phyloP scores from a whole-genome alignment of 2,797 vertebrate species.

The Artibeus lituratus region DNA sequence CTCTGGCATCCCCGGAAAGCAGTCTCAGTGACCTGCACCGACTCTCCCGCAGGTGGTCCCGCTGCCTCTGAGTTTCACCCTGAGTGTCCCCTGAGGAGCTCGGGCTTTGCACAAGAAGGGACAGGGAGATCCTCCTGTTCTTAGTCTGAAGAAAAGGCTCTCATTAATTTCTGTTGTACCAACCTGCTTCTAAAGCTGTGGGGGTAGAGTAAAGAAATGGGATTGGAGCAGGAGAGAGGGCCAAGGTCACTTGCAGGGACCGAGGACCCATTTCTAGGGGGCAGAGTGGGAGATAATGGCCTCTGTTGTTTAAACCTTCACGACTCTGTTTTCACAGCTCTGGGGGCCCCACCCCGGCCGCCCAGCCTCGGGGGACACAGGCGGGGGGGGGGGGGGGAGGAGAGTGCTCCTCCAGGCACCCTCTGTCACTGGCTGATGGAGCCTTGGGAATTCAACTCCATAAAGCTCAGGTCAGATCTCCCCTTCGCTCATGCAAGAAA shows the following conservation, averaged over 20 bases:
- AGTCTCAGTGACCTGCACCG: neutral
- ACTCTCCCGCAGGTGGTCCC: neutral
- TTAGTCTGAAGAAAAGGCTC: neutral
- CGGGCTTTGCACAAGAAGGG: neutral
- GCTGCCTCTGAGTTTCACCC: neutral
- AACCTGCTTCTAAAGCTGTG: neutral
- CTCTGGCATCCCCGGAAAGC: neutral
- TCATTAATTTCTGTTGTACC: neutral
- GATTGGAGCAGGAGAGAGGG: neutral
- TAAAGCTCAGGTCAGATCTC: neutral
- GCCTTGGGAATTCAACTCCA: neutral
- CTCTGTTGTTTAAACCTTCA: neutral
- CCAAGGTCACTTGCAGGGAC: neutral
- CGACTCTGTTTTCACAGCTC: neutral
- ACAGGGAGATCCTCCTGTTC: neutral
- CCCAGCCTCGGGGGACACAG: neutral
- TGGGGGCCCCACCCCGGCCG: neutral
- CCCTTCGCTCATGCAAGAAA: neutral
- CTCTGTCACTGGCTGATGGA: neutral
- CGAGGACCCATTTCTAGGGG: neutral
- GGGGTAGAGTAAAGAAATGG: neutral
- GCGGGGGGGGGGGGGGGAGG: neutral
- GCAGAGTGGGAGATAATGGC: neutral
- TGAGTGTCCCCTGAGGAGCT: neutral
- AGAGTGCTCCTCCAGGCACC: neutral